phyloP scores from a whole-genome alignment of 1,140 invertebrate species.

The Macrocentrus cingulum region DNA sequence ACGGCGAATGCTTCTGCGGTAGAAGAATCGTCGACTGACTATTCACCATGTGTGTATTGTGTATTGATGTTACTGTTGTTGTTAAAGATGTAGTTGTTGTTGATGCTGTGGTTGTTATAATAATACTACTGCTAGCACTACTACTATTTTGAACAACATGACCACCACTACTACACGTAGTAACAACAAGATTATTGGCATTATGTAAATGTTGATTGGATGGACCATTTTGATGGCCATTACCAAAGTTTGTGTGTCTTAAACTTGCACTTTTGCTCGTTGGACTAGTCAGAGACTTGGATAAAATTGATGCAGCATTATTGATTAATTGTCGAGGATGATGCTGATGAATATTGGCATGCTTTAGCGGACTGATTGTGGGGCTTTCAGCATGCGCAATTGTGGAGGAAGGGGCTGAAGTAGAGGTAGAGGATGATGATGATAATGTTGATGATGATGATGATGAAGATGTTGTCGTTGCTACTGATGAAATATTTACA shows the following conservation, averaged over 20 bases:
- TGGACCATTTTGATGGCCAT: slow-evolving; percentile 54
- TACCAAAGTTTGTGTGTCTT: slow-evolving; percentile 45
- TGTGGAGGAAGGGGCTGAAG: slow-evolving; percentile 9
- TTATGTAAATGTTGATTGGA: not conserved
- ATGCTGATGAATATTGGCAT: slow-evolving; percentile 17
- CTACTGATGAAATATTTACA: slow-evolving; percentile 41
- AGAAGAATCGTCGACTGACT: slow-evolving; percentile 51
- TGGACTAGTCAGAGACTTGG: slow-evolving; percentile 56
- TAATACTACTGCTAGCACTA: no score
- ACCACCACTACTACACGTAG: no score
- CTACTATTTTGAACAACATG: slow-evolving; percentile 16
- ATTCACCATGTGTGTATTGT: slow-evolving; percentile 37
- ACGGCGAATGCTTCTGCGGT: slow-evolving; percentile 54
- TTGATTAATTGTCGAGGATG: slow-evolving; percentile 45
- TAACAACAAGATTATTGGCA: slow-evolving; percentile 18
- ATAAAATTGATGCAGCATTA: slow-evolving; percentile 50
- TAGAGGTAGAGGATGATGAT: not conserved
- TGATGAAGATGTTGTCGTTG: not conserved
- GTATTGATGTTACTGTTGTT: not conserved
- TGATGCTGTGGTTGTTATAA: no score
- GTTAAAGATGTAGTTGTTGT: slow-evolving; percentile 22
- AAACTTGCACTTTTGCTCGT: slow-evolving; percentile 40
- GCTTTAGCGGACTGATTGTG: not conserved
- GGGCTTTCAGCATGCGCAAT: no score
- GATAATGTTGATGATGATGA: not conserved